Evolutionary conservation across 2,113 vertebrate species (phyloP).

Genomic region (Scatophagus argus): DNA sequence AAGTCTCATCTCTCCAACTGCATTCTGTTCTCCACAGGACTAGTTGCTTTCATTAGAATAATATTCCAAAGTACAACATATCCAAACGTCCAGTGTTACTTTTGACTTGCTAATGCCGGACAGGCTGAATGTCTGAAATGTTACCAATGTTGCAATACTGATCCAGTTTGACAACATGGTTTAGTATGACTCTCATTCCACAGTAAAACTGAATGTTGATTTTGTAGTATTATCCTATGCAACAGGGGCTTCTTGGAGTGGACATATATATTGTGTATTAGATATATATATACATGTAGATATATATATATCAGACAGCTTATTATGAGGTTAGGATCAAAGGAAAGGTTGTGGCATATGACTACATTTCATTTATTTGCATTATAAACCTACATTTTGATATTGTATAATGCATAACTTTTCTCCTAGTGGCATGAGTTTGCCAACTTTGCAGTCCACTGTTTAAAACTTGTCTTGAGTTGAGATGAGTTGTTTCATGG

Average conservation of each 20-base stretch:
- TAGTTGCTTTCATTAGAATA: neutral
- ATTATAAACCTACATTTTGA: neutral
- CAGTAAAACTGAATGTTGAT: neutral
- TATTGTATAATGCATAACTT: neutral
- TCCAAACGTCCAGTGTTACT: neutral
- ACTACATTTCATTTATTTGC: no score
- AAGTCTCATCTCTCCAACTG: conserved; percentile 13
- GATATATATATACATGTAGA: no score
- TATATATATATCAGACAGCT: neutral
- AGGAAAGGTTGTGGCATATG: neutral
- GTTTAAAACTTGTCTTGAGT: neutral
- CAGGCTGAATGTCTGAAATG: neutral
- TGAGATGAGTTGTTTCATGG: neutral
- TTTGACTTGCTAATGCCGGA: neutral
- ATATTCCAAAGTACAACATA: neutral
- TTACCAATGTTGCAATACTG: neutral
- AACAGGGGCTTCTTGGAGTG: neutral
- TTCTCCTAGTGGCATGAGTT: neutral
- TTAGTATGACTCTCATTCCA: neutral
- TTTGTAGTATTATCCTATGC: neutral
- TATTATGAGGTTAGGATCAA: neutral
- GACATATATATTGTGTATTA: no score
- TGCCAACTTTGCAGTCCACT: neutral
- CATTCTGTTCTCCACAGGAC: neutral
- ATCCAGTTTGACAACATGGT: neutral